phyloP scores from a whole-genome alignment of 2,113 vertebrate species.

The Nymphicus hollandicus region DNA sequence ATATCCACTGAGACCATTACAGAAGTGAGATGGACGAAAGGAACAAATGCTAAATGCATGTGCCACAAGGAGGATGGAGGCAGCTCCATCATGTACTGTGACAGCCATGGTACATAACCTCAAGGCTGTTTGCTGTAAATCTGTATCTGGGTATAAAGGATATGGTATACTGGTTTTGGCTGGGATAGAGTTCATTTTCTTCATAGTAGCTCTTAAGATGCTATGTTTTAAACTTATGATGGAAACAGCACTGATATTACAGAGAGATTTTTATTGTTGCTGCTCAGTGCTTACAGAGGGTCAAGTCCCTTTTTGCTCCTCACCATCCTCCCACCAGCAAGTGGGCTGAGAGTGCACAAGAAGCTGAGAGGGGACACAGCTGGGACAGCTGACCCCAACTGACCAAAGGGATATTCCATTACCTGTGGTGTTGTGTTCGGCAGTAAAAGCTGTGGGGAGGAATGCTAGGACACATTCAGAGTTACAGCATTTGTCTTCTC shows the following conservation, averaged over 20 bases:
- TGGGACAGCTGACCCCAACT: fast-evolving
- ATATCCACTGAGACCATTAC: no score
- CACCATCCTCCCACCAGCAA: fast-evolving
- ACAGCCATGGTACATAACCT: neutral
- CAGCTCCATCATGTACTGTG: fast-evolving
- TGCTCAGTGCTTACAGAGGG: neutral
- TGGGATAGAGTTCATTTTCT: neutral
- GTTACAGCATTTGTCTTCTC: neutral
- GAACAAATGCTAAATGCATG: neutral
- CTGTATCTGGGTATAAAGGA: neutral
- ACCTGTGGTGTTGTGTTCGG: fast-evolving
- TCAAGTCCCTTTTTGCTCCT: neutral
- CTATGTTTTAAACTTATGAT: neutral
- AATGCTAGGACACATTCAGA: fast-evolving
- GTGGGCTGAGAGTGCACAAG: neutral
- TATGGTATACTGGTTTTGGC: neutral
- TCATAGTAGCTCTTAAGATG: neutral
- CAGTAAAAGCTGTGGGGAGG: neutral
- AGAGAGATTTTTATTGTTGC: neutral
- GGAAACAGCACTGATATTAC: neutral
- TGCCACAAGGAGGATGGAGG: neutral
- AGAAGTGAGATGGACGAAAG: neutral
- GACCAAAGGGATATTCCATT: neutral
- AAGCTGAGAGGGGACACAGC: neutral
- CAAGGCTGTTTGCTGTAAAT: neutral